Percentiles rank a stretch among this genome's conserved stretches.
Evolutionary conservation across 2,888 invertebrate genomes (phyloP).

Genomic region (Coelinius sp.): DNA sequence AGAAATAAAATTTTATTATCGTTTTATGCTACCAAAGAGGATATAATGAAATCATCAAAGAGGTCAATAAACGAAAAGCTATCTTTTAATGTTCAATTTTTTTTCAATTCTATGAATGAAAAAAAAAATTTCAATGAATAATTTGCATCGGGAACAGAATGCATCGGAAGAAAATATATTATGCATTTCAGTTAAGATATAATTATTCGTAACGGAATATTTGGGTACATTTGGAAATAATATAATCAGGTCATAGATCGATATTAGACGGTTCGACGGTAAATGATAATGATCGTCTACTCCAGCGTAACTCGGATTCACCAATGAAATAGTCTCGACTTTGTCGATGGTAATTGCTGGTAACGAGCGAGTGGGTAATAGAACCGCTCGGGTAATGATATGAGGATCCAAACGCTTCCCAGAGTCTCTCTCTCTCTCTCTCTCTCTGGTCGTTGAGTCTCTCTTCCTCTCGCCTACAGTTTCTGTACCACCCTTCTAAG

Average conservation of each 20-base stretch:
- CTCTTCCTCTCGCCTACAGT: background rate
- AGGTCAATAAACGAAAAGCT: too few relatives aligned
- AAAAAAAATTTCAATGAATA: too few relatives aligned
- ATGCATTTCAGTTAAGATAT: background rate
- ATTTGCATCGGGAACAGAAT: background rate
- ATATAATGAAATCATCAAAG: too few relatives aligned
- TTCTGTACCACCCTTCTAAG: background rate
- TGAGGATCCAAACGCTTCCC: constrained; percentile 15
- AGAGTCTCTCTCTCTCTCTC: constrained; percentile 9
- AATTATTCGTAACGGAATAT: background rate
- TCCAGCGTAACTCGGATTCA: constrained; percentile 9
- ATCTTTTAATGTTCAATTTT: too few relatives aligned
- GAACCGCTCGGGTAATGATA: constrained; percentile 29
- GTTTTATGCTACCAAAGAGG: too few relatives aligned
- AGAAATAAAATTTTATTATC: too few relatives aligned
- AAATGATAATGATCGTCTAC: constrained; percentile 6
- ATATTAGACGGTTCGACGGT: background rate
- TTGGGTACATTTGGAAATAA: background rate
- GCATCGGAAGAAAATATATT: too few relatives aligned
- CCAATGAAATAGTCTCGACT: constrained; percentile 25
- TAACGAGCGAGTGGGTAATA: constrained; percentile 38
- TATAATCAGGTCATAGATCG: constrained; percentile 25
- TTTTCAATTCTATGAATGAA: too few relatives aligned
- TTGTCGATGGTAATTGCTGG: constrained; percentile 36
- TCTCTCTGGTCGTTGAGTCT: background rate